Percentiles rank a stretch among this genome's conserved stretches.
phyloP scores from a whole-genome alignment of 2,797 vertebrate species.

The Crenuchus spilurus region DNA sequence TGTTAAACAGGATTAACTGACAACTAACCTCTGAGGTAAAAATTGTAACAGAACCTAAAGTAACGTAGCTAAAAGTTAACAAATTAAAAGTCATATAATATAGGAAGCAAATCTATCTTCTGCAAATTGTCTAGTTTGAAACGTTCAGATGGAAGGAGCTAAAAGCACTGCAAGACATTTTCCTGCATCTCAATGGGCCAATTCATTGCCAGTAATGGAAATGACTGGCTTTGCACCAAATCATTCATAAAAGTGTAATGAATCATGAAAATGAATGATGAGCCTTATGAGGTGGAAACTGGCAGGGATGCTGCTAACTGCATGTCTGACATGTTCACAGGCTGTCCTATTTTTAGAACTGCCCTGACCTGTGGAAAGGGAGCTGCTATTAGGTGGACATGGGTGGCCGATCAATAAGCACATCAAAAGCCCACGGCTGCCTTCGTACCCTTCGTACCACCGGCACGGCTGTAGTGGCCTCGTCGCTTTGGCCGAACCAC shows the following conservation, averaged over 20 bases:
- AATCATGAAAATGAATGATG: slow-evolving; percentile 55
- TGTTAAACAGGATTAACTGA: too few relatives aligned
- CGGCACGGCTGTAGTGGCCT: not conserved
- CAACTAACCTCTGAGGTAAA: too few relatives aligned
- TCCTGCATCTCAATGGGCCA: slow-evolving; percentile 47
- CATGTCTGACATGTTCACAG: slow-evolving; percentile 33
- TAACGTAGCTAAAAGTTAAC: too few relatives aligned
- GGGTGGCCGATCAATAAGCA: slow-evolving; percentile 25
- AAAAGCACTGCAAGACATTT: slow-evolving; percentile 29
- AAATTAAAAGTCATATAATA: too few relatives aligned
- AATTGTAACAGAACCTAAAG: too few relatives aligned
- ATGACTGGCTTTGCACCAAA: slow-evolving; percentile 52
- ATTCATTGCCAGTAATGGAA: slow-evolving; percentile 53
- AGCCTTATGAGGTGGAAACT: slow-evolving; percentile 27
- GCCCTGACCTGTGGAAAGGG: slow-evolving; percentile 1
- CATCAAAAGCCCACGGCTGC: slow-evolving; percentile 9
- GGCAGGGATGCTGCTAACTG: slow-evolving; percentile 24
- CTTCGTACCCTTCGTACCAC: slow-evolving; percentile 19
- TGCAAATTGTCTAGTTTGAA: slow-evolving; percentile 30
- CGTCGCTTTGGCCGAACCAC: not conserved
- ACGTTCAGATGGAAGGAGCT: slow-evolving; percentile 24
- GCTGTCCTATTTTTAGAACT: slow-evolving; percentile 38
- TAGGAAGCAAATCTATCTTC: slow-evolving; percentile 41
- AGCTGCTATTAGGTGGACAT: slow-evolving; percentile 31
- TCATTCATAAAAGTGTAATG: slow-evolving; percentile 56